phyloP scores from a whole-genome alignment of 2,797 vertebrate genomes.

The Girardinus metallicus region DNA sequence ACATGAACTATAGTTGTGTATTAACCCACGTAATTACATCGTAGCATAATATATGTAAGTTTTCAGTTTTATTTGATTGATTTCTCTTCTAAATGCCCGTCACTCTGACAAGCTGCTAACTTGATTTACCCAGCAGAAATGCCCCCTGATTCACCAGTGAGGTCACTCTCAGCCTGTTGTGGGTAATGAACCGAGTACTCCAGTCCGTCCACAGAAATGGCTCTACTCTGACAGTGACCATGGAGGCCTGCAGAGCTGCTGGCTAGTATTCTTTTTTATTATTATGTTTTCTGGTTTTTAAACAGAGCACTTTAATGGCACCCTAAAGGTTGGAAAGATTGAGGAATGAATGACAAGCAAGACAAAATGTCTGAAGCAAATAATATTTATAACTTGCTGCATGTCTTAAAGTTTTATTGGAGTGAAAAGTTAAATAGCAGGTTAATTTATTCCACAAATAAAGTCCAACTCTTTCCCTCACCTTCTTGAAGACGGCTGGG shows the following conservation, averaged over 20 bases:
- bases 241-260: not conserved
- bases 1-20: not conserved
- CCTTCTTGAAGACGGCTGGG: conserved; percentile 93
- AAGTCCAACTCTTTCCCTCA: conserved; percentile 50
- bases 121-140: not conserved
- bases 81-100: not conserved
- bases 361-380: not conserved
- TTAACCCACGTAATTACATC: not conserved
- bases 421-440: not conserved
- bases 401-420: not conserved
- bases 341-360: not conserved
- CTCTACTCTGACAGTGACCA: not conserved
- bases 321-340: not conserved
- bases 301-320: not conserved
- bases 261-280: not conserved
- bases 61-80: not conserved
- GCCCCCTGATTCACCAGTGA: not conserved
- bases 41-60: not conserved
- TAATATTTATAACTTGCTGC: not conserved
- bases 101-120: not conserved
- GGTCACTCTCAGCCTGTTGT: not conserved
- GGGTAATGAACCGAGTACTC: not conserved
- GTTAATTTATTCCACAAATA: not conserved
- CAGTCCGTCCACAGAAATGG: not conserved
- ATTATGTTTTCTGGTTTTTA: not conserved